Evolutionary conservation across 2,888 invertebrate genomes (phyloP).

Genomic region (Gryllus longicercus): DNA sequence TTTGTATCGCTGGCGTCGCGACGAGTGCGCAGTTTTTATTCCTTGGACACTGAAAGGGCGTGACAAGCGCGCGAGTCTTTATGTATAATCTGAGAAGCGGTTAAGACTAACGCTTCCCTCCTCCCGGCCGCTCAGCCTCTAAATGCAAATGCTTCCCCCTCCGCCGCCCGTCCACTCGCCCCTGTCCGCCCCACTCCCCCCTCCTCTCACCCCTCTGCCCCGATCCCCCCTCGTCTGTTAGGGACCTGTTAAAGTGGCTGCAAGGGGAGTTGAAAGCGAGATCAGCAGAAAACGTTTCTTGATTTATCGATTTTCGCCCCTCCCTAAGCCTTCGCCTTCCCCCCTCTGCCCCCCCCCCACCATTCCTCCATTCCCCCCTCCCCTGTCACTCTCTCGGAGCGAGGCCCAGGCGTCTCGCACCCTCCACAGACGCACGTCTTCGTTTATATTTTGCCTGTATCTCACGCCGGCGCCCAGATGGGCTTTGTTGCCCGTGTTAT

Average conservation of each 20-base stretch:
- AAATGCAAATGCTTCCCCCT: constrained; percentile 19
- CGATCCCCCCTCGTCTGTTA: background rate
- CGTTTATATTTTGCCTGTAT: background rate
- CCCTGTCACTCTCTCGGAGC: background rate
- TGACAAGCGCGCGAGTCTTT: background rate
- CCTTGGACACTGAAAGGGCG: constrained; percentile 17
- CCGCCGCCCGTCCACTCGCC: background rate
- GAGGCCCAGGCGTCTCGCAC: constrained; percentile 8
- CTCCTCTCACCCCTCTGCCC: background rate
- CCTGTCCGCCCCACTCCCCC: background rate
- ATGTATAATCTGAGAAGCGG: constrained; percentile 7
- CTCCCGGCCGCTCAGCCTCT: background rate
- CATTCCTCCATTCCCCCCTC: background rate
- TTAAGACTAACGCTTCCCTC: background rate
- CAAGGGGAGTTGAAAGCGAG: constrained; percentile 22
- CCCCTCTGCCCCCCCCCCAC: constrained; percentile 23
- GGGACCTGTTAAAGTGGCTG: constrained; percentile 30
- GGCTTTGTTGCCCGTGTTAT: background rate
- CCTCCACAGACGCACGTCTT: constrained; percentile 12
- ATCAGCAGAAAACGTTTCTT: constrained; percentile 34
- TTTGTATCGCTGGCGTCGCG: background rate
- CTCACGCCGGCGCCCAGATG: background rate
- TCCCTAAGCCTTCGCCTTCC: constrained; percentile 18
- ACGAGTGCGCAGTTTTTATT: background rate
- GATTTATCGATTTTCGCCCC: constrained; percentile 34